Evolutionary conservation across 2,113 vertebrate genomes (phyloP).

Genomic region (Cynocephalus volans): DNA sequence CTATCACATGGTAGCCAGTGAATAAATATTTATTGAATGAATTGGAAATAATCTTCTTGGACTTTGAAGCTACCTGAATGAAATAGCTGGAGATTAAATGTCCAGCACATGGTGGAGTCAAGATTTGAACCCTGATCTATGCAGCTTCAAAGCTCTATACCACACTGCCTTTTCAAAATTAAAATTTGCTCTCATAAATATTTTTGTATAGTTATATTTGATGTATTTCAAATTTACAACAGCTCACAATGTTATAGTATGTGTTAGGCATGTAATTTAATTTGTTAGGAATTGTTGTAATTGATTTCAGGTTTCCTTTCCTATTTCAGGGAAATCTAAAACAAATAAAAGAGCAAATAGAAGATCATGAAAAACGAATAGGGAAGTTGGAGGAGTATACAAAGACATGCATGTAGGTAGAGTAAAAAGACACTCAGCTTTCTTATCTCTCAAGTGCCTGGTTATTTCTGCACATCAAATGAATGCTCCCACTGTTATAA

Average conservation of each 20-base stretch:
- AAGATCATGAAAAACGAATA: slow-evolving; percentile 85
- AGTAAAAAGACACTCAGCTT: too few species aligned
- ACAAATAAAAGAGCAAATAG: too few species aligned
- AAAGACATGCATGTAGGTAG: slow-evolving; percentile 92
- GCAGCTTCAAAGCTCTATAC: neutral
- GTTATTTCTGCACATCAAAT: neutral
- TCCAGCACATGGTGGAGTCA: neutral
- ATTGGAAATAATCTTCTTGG: slow-evolving; percentile 26
- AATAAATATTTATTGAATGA: neutral
- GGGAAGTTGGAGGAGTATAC: slow-evolving; percentile 94
- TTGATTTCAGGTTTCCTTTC: slow-evolving; percentile 67
- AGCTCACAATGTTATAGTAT: neutral
- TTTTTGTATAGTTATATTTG: slow-evolving; percentile 14
- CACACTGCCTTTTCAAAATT: slow-evolving; percentile 37
- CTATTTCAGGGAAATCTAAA: slow-evolving; percentile 86
- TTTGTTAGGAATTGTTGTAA: too few species aligned
- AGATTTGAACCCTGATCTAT: neutral
- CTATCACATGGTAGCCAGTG: neutral
- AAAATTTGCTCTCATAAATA: slow-evolving; percentile 6
- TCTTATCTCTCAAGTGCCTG: neutral
- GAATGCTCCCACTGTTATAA: neutral
- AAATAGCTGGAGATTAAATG: neutral
- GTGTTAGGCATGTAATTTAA: neutral
- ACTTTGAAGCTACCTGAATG: slow-evolving; percentile 45
- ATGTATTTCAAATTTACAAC: slow-evolving; percentile 41